Percentiles rank a stretch among this genome's conserved stretches.
phyloP scores from a whole-genome alignment of 2,797 vertebrate species.

The Lepilemur ruficaudatus region DNA sequence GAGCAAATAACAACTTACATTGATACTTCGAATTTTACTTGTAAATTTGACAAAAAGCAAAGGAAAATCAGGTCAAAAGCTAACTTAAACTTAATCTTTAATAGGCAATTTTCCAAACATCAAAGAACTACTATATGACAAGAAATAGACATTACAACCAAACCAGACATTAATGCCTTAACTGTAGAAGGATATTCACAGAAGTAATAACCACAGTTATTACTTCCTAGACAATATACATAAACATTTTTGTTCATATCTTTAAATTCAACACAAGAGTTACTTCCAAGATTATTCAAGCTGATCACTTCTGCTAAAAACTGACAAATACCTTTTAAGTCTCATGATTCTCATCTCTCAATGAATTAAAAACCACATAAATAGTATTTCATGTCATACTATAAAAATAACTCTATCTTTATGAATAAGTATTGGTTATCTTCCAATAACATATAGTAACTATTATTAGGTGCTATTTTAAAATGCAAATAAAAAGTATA shows the following conservation, averaged over 20 bases:
- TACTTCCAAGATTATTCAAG: constrained; percentile 20
- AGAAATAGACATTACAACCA: neutral
- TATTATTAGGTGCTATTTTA: constrained; percentile 39
- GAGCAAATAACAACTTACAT: neutral
- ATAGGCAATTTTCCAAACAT: neutral
- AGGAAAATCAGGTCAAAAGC: neutral
- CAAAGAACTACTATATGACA: neutral
- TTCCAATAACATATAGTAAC: constrained; percentile 16
- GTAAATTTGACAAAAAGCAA: constrained; percentile 20
- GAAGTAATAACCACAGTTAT: neutral
- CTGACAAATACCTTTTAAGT: neutral
- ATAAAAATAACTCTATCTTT: neutral
- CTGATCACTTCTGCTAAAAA: constrained; percentile 16
- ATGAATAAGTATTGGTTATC: neutral
- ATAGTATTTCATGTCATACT: constrained; percentile 24
- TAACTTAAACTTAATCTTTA: neutral
- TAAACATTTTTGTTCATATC: neutral
- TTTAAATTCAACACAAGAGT: constrained; percentile 10
- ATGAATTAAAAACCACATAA: constrained; percentile 30
- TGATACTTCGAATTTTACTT: neutral
- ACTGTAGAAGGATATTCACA: neutral
- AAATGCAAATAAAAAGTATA: constrained; percentile 42
- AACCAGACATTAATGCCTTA: neutral
- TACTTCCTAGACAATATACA: neutral
- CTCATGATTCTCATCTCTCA: neutral